Evolutionary conservation across 2,797 vertebrate genomes (phyloP).

Genomic region (Heliangelus exortis): DNA sequence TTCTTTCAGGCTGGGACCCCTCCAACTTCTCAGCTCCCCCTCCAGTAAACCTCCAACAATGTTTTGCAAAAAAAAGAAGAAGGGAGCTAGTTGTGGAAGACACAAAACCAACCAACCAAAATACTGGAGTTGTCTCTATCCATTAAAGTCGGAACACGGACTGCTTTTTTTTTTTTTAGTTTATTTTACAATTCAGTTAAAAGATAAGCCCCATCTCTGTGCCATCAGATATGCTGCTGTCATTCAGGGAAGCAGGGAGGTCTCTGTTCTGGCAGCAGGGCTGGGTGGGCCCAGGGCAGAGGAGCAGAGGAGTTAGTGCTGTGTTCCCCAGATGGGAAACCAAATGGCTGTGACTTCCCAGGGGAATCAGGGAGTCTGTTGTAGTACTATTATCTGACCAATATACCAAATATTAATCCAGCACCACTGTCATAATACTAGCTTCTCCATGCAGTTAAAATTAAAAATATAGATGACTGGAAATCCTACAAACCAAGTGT

Average conservation of each 20-base stretch:
- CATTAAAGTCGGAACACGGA: not conserved
- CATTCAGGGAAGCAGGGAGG: not conserved
- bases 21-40: not conserved
- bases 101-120: not conserved
- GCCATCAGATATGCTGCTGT: not conserved
- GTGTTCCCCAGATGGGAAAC: not conserved
- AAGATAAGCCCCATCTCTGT: not conserved
- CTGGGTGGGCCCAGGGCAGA: not conserved
- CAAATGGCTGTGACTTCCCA: not conserved
- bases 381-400: not conserved
- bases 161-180: not conserved
- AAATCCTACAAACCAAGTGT: constrained; percentile 3
- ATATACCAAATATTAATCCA: not conserved
- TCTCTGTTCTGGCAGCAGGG: not conserved
- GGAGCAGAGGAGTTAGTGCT: not conserved
- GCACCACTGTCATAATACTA: not conserved
- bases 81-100: not conserved
- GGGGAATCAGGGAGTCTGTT: not conserved
- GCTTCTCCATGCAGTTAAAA: not conserved
- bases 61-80: not conserved
- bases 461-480: not conserved
- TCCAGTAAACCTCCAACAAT: not conserved
- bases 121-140: not conserved
- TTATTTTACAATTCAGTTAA: not conserved
- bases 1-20: not conserved